Evolutionary conservation across 1,140 invertebrate genomes (phyloP), one percentile per base, ranked within the genome.

Genomic region (Acyrthosiphon pisum): DNA sequence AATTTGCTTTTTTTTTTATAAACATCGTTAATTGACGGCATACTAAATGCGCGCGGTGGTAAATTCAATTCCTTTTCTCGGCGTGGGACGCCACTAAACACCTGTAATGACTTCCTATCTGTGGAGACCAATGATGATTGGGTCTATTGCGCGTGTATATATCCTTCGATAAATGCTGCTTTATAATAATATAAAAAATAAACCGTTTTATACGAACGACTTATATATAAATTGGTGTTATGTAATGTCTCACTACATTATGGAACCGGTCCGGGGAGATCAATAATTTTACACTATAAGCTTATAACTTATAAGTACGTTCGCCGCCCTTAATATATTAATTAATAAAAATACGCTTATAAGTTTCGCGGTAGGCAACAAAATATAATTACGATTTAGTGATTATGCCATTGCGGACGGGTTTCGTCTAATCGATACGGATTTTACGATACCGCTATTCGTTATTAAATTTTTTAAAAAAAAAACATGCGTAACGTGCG

Each of bases 1-100:
- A 30, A 22, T 53, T 22, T 76, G 41, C 1, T 76, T 6, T 68
- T 30, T 35, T 81, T 81, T 81, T 83, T 23, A 41, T 83, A 83
- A 83, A 83, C 20, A 37, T 41, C 35, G 9, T 83, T 83, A 83
- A 41, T 83, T 83, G 81, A 83, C 22, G 23, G 81, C 14, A 48
- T 23, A 20, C 37, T 41, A 41, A 83, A 83, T 23, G 18, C 30
- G 30, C 30, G 11, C 11, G 44, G 30, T 3, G 44, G 46, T n/a
- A 35, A 89, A 89, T 53, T 23, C 22, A 26, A 89, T 53, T 89
- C 53, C n/a, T 2, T 53, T 89, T 53, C 22, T 22, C n/a, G 20
- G n/a, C 48, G n/a, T 89, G 48, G 87, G 87, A 53, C 48, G 87
- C 20, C 35, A n/a, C 44, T 88, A 48, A 88, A 88, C 23, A 90